phyloP scores from a whole-genome alignment of 1,140 invertebrate genomes.

The Drosophila nikananu region DNA sequence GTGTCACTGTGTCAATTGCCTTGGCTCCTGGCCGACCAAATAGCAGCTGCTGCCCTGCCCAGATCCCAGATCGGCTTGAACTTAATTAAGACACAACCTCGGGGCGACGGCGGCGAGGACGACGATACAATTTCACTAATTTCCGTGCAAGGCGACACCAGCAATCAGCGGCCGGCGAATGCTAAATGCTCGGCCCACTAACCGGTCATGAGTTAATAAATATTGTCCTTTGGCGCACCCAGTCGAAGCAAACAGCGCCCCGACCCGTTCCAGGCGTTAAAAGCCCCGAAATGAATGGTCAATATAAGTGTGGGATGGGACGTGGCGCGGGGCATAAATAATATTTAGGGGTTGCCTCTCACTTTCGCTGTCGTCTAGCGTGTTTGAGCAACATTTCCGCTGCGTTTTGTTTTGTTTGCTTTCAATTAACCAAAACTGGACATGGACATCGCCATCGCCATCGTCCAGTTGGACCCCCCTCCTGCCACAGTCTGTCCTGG shows the following conservation, averaged over 20 bases:
- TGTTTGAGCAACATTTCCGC: conserved; percentile 74
- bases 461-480: conserved; percentile 7
- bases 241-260: conserved; percentile 18
- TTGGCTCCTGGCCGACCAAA: conserved; percentile 20
- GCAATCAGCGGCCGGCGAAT: conserved; percentile 72
- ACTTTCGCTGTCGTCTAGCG: conserved; percentile 48
- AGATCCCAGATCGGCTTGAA: conserved; percentile 34
- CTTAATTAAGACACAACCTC: conserved; percentile 78
- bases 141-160: conserved; percentile 81
- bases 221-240: conserved; percentile 73
- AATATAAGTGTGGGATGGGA: conserved; percentile 50
- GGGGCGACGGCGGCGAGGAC: conserved; percentile 21
- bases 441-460: conserved; percentile 32
- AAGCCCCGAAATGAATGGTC: conserved; percentile 81
- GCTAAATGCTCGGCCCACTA: conserved; percentile 67
- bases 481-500: background rate
- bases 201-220: conserved; percentile 69
- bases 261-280: conserved; percentile 55
- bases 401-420: conserved; percentile 74
- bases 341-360: conserved; percentile 69
- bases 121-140: conserved; percentile 80
- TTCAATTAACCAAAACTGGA: conserved; percentile 82
- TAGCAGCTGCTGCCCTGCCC: conserved; percentile 45
- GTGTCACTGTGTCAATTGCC: conserved; percentile 81
- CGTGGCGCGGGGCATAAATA: conserved; percentile 63